Evolutionary conservation across 2,888 invertebrate genomes (phyloP).

Genomic region (Pogonocherus hispidulus): DNA sequence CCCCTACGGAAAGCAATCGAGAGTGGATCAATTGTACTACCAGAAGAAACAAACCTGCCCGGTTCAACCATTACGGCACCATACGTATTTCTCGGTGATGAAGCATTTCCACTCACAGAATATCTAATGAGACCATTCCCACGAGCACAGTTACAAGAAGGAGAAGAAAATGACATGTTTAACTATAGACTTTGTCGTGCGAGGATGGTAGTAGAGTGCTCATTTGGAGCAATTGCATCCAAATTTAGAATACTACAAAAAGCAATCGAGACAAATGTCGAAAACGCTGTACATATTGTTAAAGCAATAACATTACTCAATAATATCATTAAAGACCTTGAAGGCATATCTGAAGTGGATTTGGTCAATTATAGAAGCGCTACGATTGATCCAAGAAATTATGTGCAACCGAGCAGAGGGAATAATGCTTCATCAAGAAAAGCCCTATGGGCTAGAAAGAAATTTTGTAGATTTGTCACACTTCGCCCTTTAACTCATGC

Average conservation of each 20-base stretch:
- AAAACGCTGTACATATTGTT: constrained; percentile 39
- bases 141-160: constrained; percentile 38
- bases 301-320: constrained; percentile 38
- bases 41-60: constrained; percentile 9
- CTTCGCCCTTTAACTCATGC: neutral
- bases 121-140: constrained; percentile 45
- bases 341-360: constrained; percentile 7
- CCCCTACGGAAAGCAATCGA: constrained; percentile 1
- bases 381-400: neutral
- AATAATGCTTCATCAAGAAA: neutral
- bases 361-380: neutral
- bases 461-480: constrained; percentile 2
- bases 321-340: constrained; percentile 37
- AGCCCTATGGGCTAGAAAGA: neutral
- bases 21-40: neutral
- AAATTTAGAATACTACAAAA: constrained; percentile 39
- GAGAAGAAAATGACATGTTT: constrained; percentile 40
- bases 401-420: neutral
- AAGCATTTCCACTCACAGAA: constrained; percentile 36
- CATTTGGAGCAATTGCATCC: constrained; percentile 46
- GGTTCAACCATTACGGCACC: constrained; percentile 6
- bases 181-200: constrained; percentile 41
- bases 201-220: constrained; percentile 53
- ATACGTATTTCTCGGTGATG: constrained; percentile 33
- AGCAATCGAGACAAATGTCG: constrained; percentile 41